Base-by-base conservation (phyloP, 2,888 invertebrate genomes). In the Bellardia bayeri region DNA sequence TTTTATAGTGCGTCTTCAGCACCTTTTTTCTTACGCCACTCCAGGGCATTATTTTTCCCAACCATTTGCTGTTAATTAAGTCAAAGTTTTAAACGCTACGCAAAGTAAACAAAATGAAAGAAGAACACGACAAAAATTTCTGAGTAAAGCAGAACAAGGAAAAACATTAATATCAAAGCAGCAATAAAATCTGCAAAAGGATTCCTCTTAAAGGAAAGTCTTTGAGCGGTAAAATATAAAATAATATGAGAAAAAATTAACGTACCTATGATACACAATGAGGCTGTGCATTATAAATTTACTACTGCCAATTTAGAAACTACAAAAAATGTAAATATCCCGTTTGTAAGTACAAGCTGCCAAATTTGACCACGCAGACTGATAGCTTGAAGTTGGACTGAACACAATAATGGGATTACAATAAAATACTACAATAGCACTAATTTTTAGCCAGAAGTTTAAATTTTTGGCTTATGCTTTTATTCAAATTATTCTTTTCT, bases 61-160 rank as follows among this genome's bases (percentile, higher is more conserved):
- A 68, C 66, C 61, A 71, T 78, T 83, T 78, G 63, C 42, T 64
- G 49, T 87, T 87, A 76, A 87, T 80, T 83, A 87, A 71, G 80
- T 13, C 49, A 76, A 83, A 75, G 40, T 83, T 83, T 86, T 42
- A 82, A 82, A 86, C 11, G 78, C 51, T 79, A 49, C 40, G 14
- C 30, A 71, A 64, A 83, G 56, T 51, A 51, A 80, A 82, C 61
- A 75, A 68, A 58, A 72, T 23, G 37, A 37, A 74, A 49, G n/a
- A 42, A 66, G 51, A 40, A 79, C 30, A 33, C 3, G 11, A 2
- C 7, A n/a, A 14, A 37, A 42, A 45, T 14, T 33, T 64, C 13
- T n/a, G 23, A 81, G 1, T 14, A 33, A 40, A 68, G 33, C 42
- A 42, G 42, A 56, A 8, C 40, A 68, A 42, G 45, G 45, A 79